Evolutionary conservation across 2,113 vertebrate species (phyloP).

Genomic region (Oryzias celebensis): DNA sequence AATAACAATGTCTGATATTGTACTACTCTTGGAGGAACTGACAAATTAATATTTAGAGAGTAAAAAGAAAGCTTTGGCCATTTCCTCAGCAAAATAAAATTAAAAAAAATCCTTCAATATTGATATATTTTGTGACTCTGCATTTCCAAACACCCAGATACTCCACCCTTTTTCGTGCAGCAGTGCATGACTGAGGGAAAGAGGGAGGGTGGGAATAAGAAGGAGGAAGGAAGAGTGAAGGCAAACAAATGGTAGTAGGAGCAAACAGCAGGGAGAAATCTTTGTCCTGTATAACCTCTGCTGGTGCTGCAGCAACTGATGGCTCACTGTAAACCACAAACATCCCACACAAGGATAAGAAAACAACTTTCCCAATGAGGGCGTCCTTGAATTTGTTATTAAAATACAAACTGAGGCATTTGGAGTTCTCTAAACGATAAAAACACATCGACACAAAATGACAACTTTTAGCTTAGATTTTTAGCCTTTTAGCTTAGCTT

Average conservation of each 20-base stretch:
- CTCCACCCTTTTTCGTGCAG: conserved; percentile 34
- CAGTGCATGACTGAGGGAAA: conserved; percentile 22
- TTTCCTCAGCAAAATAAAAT: no score
- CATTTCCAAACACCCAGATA: conserved; percentile 23
- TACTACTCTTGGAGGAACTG: no score
- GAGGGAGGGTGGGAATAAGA: conserved; percentile 1
- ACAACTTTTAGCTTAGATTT: no score
- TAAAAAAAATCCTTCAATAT: no score
- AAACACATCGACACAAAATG: no score
- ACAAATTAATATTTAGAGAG: no score
- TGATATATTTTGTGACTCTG: conserved; percentile 24
- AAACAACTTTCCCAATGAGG: background rate
- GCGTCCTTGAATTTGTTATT: background rate
- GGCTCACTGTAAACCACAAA: conserved; percentile 6
- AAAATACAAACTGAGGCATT: background rate
- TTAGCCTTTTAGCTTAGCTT: no score
- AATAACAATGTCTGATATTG: no score
- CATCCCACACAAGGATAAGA: background rate
- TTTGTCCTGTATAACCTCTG: conserved; percentile 57
- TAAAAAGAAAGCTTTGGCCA: no score
- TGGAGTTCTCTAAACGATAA: no score
- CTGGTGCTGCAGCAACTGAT: conserved; percentile 57
- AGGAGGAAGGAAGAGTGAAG: background rate
- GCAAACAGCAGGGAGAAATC: conserved; percentile 60
- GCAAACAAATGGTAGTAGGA: conserved; percentile 19